phyloP scores from a whole-genome alignment of 2,797 vertebrate genomes.

The Mormyrus hasselquistii region DNA sequence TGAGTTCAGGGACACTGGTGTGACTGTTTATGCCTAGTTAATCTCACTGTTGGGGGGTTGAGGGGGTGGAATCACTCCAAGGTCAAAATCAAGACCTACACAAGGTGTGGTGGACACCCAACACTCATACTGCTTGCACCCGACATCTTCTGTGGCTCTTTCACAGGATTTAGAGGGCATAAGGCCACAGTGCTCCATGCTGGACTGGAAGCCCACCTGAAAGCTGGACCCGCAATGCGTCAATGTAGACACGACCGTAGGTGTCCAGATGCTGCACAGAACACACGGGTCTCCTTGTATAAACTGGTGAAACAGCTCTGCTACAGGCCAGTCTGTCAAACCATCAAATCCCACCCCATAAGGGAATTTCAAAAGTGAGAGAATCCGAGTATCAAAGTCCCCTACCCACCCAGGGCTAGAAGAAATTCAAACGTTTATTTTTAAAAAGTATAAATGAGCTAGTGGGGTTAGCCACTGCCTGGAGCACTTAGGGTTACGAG shows the following conservation, averaged over 20 bases:
- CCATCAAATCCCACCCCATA: not conserved
- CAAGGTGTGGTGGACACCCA: not conserved
- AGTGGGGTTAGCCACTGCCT: not conserved
- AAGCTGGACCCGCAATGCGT: not conserved
- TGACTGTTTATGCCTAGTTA: slow-evolving; percentile 8
- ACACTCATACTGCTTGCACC: not conserved
- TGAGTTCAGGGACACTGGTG: not conserved
- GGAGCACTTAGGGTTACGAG: not conserved
- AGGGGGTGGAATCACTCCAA: not conserved
- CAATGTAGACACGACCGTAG: not conserved
- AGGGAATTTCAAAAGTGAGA: not conserved
- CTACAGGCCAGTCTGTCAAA: not conserved
- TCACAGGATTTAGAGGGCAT: not conserved
- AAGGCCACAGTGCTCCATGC: not conserved
- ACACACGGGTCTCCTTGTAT: not conserved
- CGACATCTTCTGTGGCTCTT: not conserved
- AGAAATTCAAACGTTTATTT: not conserved
- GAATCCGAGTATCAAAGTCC: not conserved
- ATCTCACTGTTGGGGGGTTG: not conserved
- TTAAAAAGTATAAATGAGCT: not conserved
- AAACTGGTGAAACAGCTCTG: not conserved
- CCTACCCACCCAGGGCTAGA: not conserved
- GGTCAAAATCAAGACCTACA: not conserved
- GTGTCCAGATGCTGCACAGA: not conserved
- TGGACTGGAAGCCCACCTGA: not conserved